Conservation (phyloP, 2,797 vertebrate genomes). For the Melanotaenia boesemani region DNA sequence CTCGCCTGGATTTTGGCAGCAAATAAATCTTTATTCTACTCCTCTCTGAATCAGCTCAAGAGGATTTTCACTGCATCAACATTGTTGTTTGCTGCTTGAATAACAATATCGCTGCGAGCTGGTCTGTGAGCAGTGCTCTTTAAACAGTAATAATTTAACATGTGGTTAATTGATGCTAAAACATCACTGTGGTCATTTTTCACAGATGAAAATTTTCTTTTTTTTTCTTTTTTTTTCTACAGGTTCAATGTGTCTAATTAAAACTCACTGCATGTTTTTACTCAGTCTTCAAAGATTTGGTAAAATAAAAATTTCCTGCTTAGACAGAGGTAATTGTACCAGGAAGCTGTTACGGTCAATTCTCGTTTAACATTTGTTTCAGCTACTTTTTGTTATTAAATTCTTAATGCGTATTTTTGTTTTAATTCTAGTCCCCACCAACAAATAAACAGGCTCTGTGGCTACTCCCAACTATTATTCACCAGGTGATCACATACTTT, state of each 20-base stretch:
- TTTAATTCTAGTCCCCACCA: not conserved
- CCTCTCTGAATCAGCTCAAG: slow-evolving; percentile 2
- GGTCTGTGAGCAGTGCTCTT: not conserved
- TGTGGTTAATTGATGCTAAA: not conserved
- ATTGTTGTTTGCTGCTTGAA: not conserved
- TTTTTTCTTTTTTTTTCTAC: too few relatives aligned
- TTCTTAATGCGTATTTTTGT: not conserved
- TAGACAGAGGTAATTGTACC: too few relatives aligned
- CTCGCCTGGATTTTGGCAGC: not conserved
- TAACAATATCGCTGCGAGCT: not conserved
- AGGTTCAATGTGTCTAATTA: too few relatives aligned
- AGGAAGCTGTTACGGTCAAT: too few relatives aligned
- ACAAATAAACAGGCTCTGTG: not conserved
- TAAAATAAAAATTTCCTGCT: too few relatives aligned
- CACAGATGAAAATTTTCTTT: not conserved
- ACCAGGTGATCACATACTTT: not conserved
- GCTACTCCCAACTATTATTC: not conserved
- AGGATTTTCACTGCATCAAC: not conserved
- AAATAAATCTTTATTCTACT: not conserved
- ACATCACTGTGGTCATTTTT: not conserved
- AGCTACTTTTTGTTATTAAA: not conserved
- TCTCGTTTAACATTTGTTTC: not conserved
- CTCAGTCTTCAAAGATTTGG: too few relatives aligned
- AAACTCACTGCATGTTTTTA: too few relatives aligned
- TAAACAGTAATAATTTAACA: not conserved